Percentiles rank a stretch among this genome's conserved stretches.
phyloP scores from a whole-genome alignment of 1,140 invertebrate species.

The Yoshiicerus persimilis region DNA sequence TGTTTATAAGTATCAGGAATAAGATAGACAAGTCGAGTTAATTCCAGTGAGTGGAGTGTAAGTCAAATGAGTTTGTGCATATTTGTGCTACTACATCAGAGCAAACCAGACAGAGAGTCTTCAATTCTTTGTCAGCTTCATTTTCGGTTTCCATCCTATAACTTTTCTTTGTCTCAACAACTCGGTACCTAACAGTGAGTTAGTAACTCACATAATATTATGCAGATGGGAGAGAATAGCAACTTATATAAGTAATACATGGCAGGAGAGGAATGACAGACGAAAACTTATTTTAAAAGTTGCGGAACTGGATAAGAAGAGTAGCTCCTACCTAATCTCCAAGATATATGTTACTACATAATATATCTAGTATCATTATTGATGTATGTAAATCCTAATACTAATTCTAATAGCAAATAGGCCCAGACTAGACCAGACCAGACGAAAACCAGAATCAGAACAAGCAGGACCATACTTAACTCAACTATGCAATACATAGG shows the following conservation, averaged over 20 bases:
- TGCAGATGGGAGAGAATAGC: neutral
- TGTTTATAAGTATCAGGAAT: neutral
- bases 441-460: neutral
- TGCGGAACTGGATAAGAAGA: conserved; percentile 7
- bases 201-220: neutral
- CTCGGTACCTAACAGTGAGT: neutral
- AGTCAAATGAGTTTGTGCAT: neutral
- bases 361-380: neutral
- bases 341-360: neutral
- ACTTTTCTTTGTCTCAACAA: neutral
- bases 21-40: neutral
- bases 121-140: neutral
- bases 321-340: neutral
- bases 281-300: neutral
- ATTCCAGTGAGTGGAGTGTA: neutral
- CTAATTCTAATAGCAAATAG: neutral
- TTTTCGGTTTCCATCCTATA: neutral
- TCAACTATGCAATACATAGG: neutral
- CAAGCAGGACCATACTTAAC: neutral
- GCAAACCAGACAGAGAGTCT: neutral
- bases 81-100: neutral
- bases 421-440: neutral
- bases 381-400: neutral
- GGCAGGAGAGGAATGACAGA: neutral
- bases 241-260: neutral